These are phyloP conservation scores for Drosophila paulistorum DNA, from an alignment of 1,140 invertebrate species.

Conservation along the genomic window DNA sequence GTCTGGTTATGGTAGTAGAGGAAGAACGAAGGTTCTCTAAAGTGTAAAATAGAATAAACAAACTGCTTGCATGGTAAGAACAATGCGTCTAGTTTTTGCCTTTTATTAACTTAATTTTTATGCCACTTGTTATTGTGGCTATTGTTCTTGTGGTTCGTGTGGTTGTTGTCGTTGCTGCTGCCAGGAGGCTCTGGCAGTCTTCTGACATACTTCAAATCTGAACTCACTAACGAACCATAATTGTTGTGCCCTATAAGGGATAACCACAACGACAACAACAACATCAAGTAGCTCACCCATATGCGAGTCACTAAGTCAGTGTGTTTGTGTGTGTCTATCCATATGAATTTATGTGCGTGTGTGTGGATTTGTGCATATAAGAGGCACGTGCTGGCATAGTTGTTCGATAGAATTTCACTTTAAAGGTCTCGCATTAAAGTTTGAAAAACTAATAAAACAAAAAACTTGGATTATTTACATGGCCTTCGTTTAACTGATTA, in stretches of 20 bases:
- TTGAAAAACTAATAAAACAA: background rate
- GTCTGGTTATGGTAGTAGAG: too few species aligned
- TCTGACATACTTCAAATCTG: conserved; percentile 75
- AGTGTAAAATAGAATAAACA: conserved; percentile 71
- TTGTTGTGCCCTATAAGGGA: conserved; percentile 74
- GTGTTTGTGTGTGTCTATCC: conserved; percentile 16
- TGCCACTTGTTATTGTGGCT: conserved; percentile 72
- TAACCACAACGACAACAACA: conserved; percentile 46
- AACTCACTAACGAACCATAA: conserved; percentile 79
- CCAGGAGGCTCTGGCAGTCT: background rate
- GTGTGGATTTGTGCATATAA: conserved; percentile 29
- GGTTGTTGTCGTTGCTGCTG: background rate
- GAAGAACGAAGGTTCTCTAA: background rate
- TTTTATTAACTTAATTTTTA: conserved; percentile 82
- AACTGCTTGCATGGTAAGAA: conserved; percentile 49
- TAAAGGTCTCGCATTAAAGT: conserved; percentile 29
- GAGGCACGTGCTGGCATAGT: conserved; percentile 47
- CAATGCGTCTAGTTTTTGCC: conserved; percentile 74
- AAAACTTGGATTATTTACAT: background rate
- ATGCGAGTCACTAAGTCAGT: background rate
- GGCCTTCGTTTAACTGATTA: too few species aligned
- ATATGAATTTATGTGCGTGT: background rate
- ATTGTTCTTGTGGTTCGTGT: conserved; percentile 61
- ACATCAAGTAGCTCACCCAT: conserved; percentile 44
- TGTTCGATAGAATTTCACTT: conserved; percentile 65